Base-by-base conservation (phyloP, 2,888 invertebrate species). In the Philhelius pedissequus region DNA sequence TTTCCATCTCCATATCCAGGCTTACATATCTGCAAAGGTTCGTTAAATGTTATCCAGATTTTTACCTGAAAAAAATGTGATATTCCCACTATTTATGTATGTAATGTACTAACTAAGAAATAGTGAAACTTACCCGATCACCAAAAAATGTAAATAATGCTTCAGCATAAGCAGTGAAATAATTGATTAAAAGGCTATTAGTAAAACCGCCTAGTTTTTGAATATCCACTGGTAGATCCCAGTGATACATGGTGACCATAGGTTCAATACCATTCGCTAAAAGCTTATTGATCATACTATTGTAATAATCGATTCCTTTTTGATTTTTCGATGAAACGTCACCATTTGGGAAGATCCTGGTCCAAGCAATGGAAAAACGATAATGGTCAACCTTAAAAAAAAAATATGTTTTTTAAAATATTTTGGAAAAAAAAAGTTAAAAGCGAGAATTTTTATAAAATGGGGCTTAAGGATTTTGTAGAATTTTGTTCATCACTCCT, bases 261-360 rank as follows among this genome's bases (percentile, higher is more conserved):
- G 95, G 95, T 64, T 91, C 89, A 74, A 96, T 94, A 50, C 92
- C 93, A 86, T 93, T 93, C 30, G 91, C 92, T 0, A 94, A 83
- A 83, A 96, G 92, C 88, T 93, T 94, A 87, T 94, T 89, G 69
- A 95, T 94, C 6, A 95, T 90, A 84, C 93, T 92, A 86, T 94
- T 94, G 90, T 96, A 96, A 89, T 95, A 95, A 27, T 92, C 89
- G 13, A 94, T 90, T 1, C 95, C 96, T 1, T 91, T 92, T 86
- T 92, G 88, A 88, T 94, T 96, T 13, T 94, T 89, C 15, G 90
- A 89, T 60, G 93, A 91, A 0, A 91, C 77, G 66, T 92, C 92
- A 35, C 94, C 94, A 32, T 92, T 92, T 0, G 95, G 94, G 54
- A 95, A 88, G n/a, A 95, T 91, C 30, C 95, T 91, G 0, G 94